Conservation (phyloP, 2,888 invertebrate species). For the Heteromurus nitidus region DNA sequence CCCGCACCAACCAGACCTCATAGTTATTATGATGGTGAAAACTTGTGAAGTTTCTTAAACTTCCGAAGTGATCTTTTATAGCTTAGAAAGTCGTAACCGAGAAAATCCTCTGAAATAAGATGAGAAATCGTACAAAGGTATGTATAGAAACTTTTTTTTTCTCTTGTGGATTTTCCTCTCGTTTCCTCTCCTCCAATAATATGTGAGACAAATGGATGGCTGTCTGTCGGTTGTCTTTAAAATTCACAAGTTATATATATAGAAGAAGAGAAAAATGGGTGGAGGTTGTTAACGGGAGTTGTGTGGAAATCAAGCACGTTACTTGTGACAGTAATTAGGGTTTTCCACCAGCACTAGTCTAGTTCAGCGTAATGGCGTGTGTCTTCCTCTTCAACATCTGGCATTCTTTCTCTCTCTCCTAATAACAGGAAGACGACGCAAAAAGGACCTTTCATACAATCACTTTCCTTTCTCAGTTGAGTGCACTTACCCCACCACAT, state of each 20-base stretch:
- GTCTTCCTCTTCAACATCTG: conserved; percentile 8
- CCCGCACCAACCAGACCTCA: too few relatives aligned
- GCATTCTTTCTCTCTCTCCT: neutral
- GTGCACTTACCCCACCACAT: neutral
- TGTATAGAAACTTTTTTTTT: neutral
- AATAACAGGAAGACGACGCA: conserved; percentile 27
- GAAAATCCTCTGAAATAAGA: conserved; percentile 6
- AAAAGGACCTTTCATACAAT: conserved; percentile 9
- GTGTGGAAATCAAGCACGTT: conserved; percentile 8
- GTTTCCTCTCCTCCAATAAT: neutral
- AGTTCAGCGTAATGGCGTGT: neutral
- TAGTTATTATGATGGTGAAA: conserved; percentile 11
- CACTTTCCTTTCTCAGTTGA: neutral
- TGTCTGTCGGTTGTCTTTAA: too few relatives aligned
- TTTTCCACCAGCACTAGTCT: neutral
- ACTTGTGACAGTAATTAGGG: conserved; percentile 9
- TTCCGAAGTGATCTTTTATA: conserved; percentile 34
- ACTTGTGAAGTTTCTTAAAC: conserved; percentile 30
- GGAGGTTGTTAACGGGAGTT: too few relatives aligned
- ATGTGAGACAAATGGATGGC: too few relatives aligned
- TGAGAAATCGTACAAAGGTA: neutral
- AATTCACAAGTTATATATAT: too few relatives aligned
- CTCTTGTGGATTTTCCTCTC: neutral
- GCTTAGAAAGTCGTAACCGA: neutral
- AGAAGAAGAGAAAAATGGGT: too few relatives aligned